Conservation (phyloP, 2,888 invertebrate species). For the Chirona hameri region DNA sequence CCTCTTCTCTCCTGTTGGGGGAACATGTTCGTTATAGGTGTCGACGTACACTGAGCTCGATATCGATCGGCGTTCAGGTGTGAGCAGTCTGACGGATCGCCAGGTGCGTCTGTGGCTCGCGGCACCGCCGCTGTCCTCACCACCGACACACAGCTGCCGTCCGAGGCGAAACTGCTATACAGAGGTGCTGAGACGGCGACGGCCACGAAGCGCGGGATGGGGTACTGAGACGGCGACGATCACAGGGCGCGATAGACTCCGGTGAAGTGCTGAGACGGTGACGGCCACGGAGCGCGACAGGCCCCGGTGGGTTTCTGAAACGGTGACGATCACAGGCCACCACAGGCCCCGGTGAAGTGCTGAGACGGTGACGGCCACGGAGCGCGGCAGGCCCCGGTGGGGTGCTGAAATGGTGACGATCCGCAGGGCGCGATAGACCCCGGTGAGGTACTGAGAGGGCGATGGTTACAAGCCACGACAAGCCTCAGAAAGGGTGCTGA, state of each 20-base stretch:
- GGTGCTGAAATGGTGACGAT: background rate
- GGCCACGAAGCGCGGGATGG: background rate
- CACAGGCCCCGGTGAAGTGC: background rate
- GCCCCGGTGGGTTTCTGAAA: background rate
- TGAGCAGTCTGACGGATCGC: background rate
- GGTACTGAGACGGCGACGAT: no score
- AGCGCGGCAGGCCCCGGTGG: background rate
- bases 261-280: no score
- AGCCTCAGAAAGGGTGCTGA: no score
- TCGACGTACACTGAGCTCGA: background rate
- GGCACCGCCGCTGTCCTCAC: background rate
- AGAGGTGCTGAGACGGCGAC: background rate
- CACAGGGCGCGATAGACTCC: no score
- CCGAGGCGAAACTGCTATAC: slow-evolving; percentile 25
- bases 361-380: no score
- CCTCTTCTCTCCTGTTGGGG: no score
- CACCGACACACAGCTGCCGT: background rate
- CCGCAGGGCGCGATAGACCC: background rate
- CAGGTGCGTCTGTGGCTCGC: background rate
- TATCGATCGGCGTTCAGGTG: slow-evolving; percentile 6
- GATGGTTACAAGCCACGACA: no score
- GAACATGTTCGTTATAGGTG: background rate
- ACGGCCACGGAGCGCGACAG: background rate
- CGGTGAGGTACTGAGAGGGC: background rate
- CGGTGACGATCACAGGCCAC: no score